Evolutionary conservation across 2,888 invertebrate species (phyloP).

Genomic region (Choreutis nemorana): DNA sequence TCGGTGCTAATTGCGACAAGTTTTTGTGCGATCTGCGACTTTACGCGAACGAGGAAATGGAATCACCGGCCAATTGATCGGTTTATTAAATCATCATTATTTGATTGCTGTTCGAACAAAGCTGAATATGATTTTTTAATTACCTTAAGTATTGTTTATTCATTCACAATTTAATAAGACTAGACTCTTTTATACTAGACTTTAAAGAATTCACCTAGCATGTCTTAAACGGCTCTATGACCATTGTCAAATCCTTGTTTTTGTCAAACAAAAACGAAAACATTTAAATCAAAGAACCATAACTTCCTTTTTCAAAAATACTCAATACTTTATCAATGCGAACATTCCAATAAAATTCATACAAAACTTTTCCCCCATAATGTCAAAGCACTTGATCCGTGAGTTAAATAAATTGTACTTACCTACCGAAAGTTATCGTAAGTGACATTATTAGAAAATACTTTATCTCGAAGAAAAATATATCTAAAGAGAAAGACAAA

Average conservation of each 20-base stretch:
- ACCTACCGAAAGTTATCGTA: conserved; percentile 48
- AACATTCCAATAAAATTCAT: no score
- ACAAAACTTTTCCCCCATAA: conserved; percentile 32
- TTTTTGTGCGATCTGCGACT: conserved; percentile 41
- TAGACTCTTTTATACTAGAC: no score
- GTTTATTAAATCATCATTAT: conserved; percentile 45
- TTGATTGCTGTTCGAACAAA: conserved; percentile 26
- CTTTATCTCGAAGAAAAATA: conserved; percentile 42
- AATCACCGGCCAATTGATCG: conserved; percentile 44
- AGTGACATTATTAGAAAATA: conserved; percentile 36
- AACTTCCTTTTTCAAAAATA: no score
- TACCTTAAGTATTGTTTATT: background rate
- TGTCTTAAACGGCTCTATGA: no score
- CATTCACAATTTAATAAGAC: no score
- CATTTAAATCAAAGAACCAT: conserved; percentile 15
- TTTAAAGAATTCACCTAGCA: no score
- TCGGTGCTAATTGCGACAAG: conserved; percentile 45
- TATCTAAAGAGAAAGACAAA: no score
- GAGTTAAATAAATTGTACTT: conserved; percentile 46
- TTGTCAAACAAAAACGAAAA: conserved; percentile 6
- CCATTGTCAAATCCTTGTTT: background rate
- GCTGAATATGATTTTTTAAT: background rate
- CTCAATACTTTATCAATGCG: no score
- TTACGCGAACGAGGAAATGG: conserved; percentile 15
- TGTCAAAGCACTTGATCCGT: conserved; percentile 63